A percentile compares a stretch with the other conserved stretches of the same genome.
Evolutionary conservation across 2,113 vertebrate species (phyloP).

Genomic region (Barbus barbus): DNA sequence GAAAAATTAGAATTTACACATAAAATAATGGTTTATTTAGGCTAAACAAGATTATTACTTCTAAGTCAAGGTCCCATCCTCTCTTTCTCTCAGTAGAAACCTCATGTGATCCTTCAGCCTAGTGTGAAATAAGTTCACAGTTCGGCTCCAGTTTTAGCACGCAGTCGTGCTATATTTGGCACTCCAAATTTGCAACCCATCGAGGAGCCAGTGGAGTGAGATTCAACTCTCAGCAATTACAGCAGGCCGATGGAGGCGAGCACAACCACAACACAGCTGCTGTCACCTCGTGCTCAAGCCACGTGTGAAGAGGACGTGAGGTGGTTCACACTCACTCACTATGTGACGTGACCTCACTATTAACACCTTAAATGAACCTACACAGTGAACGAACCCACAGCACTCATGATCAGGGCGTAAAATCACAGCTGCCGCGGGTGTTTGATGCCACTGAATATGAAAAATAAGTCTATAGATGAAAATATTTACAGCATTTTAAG

Average conservation of each 20-base stretch:
- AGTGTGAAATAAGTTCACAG: constrained; percentile 50
- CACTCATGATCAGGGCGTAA: background rate
- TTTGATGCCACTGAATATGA: background rate
- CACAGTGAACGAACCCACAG: background rate
- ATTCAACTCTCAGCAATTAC: constrained; percentile 17
- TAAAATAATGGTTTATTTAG: background rate
- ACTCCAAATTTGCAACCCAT: constrained; percentile 43
- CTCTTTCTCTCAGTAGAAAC: background rate
- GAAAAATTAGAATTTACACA: background rate
- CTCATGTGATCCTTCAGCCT: constrained; percentile 43
- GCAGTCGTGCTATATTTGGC: constrained; percentile 12
- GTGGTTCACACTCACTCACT: no score
- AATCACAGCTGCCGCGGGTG: background rate
- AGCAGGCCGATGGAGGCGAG: background rate
- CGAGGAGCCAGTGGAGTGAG: constrained; percentile 7
- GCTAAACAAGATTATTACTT: background rate
- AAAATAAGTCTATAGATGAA: background rate
- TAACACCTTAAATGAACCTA: background rate
- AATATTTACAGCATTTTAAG: no score
- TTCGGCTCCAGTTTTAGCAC: constrained; percentile 44
- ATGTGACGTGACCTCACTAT: background rate
- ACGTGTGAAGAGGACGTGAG: background rate
- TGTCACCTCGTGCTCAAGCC: background rate
- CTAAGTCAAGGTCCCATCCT: background rate
- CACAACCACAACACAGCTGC: background rate